Evolutionary conservation across 2,888 invertebrate genomes (phyloP).

Genomic region (Volucella inanis): DNA sequence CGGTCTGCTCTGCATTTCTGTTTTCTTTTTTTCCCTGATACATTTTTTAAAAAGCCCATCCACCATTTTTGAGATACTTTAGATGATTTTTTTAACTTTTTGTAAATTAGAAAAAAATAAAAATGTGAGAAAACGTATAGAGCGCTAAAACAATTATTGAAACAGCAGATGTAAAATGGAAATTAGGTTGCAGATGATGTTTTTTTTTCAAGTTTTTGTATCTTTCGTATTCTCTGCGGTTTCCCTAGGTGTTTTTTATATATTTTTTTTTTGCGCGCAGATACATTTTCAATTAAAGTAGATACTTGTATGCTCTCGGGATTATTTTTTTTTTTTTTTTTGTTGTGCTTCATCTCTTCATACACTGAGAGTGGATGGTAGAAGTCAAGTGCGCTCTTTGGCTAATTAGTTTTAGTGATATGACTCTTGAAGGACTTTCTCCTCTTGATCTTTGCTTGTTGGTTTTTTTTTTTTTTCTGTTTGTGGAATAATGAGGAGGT

Average conservation of each 20-base stretch:
- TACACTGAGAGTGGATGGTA: conserved; percentile 22
- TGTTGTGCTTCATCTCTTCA: conserved; percentile 6
- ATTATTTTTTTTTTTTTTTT: conserved; percentile 15
- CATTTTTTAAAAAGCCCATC: conserved; percentile 18
- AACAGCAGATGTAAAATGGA: conserved; percentile 58
- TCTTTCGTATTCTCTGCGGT: background rate
- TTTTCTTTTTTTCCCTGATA: background rate
- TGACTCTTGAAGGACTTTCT: conserved; percentile 67
- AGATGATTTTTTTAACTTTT: conserved; percentile 21
- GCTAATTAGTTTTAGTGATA: conserved; percentile 70
- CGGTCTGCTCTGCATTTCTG: background rate
- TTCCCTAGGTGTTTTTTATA: background rate
- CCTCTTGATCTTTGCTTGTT: background rate
- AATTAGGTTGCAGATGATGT: conserved; percentile 68
- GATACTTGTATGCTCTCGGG: conserved; percentile 16
- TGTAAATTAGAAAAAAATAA: background rate
- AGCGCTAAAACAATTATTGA: conserved; percentile 50
- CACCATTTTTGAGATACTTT: conserved; percentile 6
- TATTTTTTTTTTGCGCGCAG: conserved; percentile 21
- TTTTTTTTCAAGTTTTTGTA: background rate
- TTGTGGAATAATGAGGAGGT: background rate
- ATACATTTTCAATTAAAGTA: conserved; percentile 31
- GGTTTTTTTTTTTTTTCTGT: background rate
- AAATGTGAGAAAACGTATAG: conserved; percentile 31
- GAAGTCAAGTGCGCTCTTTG: conserved; percentile 63